Percentiles rank a stretch among this genome's conserved stretches.
phyloP scores from a whole-genome alignment of 2,113 vertebrate genomes.

The Gasterosteus nipponicus region DNA sequence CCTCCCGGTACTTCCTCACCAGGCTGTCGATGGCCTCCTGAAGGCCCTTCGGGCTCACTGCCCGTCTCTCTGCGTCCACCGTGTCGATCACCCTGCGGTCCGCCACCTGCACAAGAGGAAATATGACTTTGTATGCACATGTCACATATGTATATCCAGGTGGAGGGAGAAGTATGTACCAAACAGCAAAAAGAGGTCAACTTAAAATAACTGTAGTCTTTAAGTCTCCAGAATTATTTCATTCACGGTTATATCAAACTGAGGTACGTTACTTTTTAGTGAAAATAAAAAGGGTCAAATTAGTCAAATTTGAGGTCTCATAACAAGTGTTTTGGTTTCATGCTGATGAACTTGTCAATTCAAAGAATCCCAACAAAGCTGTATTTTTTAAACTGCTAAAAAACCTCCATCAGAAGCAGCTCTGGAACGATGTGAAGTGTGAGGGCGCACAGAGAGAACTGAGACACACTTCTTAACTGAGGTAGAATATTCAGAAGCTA shows the following conservation, averaged over 20 bases:
- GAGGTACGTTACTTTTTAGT: background rate
- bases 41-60: constrained; percentile 85
- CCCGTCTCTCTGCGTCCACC: constrained; percentile 87
- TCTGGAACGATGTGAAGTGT: background rate
- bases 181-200: background rate
- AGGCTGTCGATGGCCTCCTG: constrained; percentile 87
- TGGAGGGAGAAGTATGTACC: background rate
- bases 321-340: background rate
- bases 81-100: constrained; percentile 91
- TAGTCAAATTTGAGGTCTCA: background rate
- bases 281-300: background rate
- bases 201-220: background rate
- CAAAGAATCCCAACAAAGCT: background rate
- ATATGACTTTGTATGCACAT: too few relatives aligned
- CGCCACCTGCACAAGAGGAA: constrained; percentile 78
- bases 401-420: background rate
- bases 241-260: background rate
- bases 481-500: background rate
- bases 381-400: background rate
- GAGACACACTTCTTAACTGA: background rate
- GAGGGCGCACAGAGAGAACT: background rate
- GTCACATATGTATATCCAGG: too few relatives aligned
- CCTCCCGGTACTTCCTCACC: constrained; percentile 82
- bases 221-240: background rate
- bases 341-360: background rate